Evolutionary conservation across 2,113 vertebrate species (phyloP), one percentile per base, ranked within the genome.

Genomic region (Aldabrachelys gigantea): DNA sequence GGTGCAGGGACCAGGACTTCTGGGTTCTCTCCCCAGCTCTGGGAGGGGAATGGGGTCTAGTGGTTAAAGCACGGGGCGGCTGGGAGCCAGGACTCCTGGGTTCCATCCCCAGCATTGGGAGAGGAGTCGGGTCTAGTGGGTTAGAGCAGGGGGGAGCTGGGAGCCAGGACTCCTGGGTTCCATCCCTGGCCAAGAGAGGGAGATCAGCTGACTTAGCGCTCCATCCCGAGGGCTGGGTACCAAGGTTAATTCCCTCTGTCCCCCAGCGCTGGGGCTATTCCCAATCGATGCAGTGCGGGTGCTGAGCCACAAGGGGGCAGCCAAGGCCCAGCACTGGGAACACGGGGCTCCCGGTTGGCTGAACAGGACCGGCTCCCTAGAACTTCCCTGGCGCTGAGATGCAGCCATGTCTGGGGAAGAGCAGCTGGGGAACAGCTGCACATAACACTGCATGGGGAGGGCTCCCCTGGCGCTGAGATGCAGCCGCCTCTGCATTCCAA

Each of bases 201-300:
- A 17, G 62, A n/a, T 7, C 35, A n/a, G 4, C 31, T n/a, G 16
- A 16, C 9, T 35, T 4, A n/a, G 31, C 16, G 4, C 17, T 72
- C 2, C 35, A 2, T 35, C n/a, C 7, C 35, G 0, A n/a, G 62
- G 3, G 4, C 31, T 69, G 62, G 35, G 65, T 8, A 38, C 14
- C 14, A 6, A 17, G 59, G 31, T 65, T 35, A 16, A 14, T 19
- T 69, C 19, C 21, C 65, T 35, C 17, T 21, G 17, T n/a, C 7
- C 7, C 16, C 31, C 8, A 17, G 31, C 6, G 31, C 27, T 2
- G 4, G 31, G 8, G 14, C 13, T 17, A 35, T 21, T 38, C n/a
- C 35, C n/a, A 22, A 5, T 2, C 65, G 38, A 5, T 72, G 65
- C 65, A 72, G 17, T 38, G n/a, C 4, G 8, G 17, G 2, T 22